Evolutionary conservation across 2,797 vertebrate species (phyloP).

Genomic region (Neosalanx taihuensis): DNA sequence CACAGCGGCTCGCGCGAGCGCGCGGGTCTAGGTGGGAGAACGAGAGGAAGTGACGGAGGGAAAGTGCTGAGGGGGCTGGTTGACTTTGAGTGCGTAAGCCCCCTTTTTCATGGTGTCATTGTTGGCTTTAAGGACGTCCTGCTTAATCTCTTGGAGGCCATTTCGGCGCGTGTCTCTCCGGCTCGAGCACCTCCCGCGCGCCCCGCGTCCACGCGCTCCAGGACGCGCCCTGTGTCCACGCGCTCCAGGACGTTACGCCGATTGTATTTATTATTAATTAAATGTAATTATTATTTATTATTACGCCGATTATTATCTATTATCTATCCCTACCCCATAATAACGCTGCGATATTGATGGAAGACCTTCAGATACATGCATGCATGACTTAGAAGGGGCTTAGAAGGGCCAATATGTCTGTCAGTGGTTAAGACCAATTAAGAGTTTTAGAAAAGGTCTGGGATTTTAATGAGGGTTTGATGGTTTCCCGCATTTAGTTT

Average conservation of each 20-base stretch:
- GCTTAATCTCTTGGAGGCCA: conserved; percentile 68
- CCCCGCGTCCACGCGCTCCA: conserved; percentile 31
- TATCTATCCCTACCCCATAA: too few relatives aligned
- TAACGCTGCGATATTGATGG: too few relatives aligned
- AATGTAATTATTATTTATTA: too few relatives aligned
- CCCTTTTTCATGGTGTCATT: conserved; percentile 73
- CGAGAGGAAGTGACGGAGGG: conserved; percentile 34
- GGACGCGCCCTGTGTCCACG: too few relatives aligned
- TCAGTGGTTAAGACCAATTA: conserved; percentile 16
- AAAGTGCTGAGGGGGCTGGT: conserved; percentile 63
- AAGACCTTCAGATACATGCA: too few relatives aligned
- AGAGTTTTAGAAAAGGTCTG: conserved; percentile 29
- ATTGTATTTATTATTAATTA: too few relatives aligned
- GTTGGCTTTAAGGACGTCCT: conserved; percentile 72
- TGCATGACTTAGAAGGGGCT: too few relatives aligned
- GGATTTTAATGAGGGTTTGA: conserved; percentile 52
- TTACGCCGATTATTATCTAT: too few relatives aligned
- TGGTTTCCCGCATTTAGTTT: conserved; percentile 42
- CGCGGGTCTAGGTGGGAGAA: conserved; percentile 14
- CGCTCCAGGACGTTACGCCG: too few relatives aligned
- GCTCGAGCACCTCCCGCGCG: conserved; percentile 69
- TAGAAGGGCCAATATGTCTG: background rate
- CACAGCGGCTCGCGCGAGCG: conserved; percentile 48
- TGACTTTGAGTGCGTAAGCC: conserved; percentile 72
- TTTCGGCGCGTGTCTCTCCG: conserved; percentile 65